A percentile compares a stretch with the other conserved stretches of the same genome.
phyloP scores from a whole-genome alignment of 2,888 invertebrate genomes.

The Luperina testacea region DNA sequence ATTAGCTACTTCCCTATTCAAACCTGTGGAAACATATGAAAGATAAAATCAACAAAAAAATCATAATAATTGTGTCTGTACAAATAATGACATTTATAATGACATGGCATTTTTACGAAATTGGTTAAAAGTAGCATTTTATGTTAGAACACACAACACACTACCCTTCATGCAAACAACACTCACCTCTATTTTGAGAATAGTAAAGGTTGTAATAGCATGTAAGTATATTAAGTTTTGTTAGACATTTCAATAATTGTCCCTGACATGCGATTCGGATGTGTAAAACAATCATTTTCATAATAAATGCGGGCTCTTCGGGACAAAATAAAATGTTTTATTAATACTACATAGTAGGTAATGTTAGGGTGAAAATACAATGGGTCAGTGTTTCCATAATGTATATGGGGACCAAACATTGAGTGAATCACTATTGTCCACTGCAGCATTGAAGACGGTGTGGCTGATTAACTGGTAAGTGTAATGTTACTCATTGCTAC shows the following conservation, averaged over 20 bases:
- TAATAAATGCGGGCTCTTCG: constrained; percentile 49
- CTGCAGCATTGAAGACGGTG: not conserved
- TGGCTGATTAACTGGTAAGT: not conserved
- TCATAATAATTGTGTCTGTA: constrained; percentile 34
- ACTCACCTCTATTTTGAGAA: constrained; percentile 12
- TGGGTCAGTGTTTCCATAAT: constrained; percentile 25
- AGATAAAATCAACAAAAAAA: constrained; percentile 43
- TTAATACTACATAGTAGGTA: constrained; percentile 18
- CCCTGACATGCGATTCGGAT: constrained; percentile 50
- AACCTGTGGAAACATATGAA: constrained; percentile 17
- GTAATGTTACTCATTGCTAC: not conserved
- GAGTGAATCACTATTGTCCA: constrained; percentile 8
- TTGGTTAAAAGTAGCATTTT: constrained; percentile 35
- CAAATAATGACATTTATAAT: constrained; percentile 38
- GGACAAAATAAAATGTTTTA: constrained; percentile 45
- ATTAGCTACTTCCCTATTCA: not conserved
- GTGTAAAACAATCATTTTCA: constrained; percentile 61
- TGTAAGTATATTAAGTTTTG: constrained; percentile 10
- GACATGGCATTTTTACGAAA: constrained; percentile 36
- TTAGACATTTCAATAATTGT: constrained; percentile 53
- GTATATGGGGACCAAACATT: constrained; percentile 5
- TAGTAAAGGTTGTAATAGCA: constrained; percentile 2
- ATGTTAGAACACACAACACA: constrained; percentile 6
- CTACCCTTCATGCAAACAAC: not conserved
- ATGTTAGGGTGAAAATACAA: constrained; percentile 17